A percentile compares a stretch with the other conserved stretches of the same genome.
Evolutionary conservation across 64 coral and sea anemone genomes (phyloP).

Genomic region (Porites australiensis): DNA sequence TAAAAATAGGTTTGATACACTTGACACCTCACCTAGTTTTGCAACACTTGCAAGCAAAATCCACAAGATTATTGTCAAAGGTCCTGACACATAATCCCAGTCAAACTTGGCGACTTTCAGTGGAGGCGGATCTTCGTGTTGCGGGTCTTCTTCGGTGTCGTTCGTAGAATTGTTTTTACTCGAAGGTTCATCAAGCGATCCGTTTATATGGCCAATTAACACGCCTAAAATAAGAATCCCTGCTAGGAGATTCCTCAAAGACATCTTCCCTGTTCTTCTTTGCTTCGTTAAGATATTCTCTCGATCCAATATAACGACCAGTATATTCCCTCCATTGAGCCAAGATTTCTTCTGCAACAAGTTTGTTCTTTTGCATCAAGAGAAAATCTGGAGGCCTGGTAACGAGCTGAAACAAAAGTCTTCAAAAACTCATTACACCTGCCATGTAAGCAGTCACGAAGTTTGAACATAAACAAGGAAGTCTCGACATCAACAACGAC

Average conservation of each 20-base stretch:
- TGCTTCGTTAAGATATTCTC: neutral
- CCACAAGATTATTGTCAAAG: constrained; percentile 84
- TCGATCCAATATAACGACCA: neutral
- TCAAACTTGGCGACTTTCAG: constrained; percentile 88
- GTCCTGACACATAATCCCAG: constrained; percentile 59
- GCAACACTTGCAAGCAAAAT: constrained; percentile 88
- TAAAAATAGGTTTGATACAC: no score
- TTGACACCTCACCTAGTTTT: constrained; percentile 77
- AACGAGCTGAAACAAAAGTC: neutral
- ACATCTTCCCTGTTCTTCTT: neutral
- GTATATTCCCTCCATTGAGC: neutral
- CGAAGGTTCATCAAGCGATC: neutral
- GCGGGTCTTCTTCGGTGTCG: neutral
- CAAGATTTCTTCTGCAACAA: neutral
- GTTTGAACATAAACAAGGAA: neutral
- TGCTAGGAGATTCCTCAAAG: neutral
- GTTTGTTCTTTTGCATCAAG: neutral
- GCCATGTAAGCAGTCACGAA: constrained; percentile 4
- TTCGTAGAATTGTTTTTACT: neutral
- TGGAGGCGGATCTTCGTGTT: neutral
- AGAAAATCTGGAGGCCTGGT: neutral
- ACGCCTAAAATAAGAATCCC: neutral
- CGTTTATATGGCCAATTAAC: neutral
- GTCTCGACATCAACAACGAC: no score
- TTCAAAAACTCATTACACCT: no score